Conservation (phyloP, 2,888 invertebrate genomes). For the Zeuzera pyrina region DNA sequence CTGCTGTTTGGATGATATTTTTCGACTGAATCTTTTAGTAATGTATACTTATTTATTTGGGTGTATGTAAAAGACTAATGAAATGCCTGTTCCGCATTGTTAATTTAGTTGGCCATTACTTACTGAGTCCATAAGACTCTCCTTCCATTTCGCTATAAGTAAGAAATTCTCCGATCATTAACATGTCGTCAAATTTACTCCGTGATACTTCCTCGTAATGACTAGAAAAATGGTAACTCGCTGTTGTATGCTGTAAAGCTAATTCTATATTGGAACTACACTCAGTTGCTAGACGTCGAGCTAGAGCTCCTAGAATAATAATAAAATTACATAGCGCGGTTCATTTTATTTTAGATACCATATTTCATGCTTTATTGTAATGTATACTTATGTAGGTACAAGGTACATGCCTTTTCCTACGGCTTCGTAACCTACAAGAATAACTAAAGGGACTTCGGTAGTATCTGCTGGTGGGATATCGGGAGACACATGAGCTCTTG, state of each 20-base stretch:
- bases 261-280: slow-evolving; percentile 38
- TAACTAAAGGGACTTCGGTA: slow-evolving; percentile 45
- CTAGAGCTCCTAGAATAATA: slow-evolving; percentile 34
- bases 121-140: slow-evolving; percentile 62
- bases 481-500: slow-evolving; percentile 38
- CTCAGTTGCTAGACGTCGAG: slow-evolving; percentile 42
- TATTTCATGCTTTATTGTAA: too few species aligned
- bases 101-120: too few species aligned
- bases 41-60: too few species aligned
- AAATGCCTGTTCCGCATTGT: too few species aligned
- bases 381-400: too few species aligned
- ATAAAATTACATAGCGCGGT: too few species aligned
- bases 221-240: slow-evolving; percentile 27
- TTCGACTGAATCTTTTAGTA: too few species aligned
- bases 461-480: slow-evolving; percentile 49
- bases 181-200: slow-evolving; percentile 50
- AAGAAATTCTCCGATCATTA: slow-evolving; percentile 51
- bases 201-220: slow-evolving; percentile 39
- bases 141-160: slow-evolving; percentile 54
- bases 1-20: too few species aligned
- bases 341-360: too few species aligned
- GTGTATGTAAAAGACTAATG: too few species aligned
- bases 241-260: slow-evolving; percentile 47
- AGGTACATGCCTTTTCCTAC: slow-evolving; percentile 59
- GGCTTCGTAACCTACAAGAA: slow-evolving; percentile 53